A percentile compares a stretch with the other conserved stretches of the same genome.
Evolutionary conservation across 2,888 invertebrate species (phyloP).

Genomic region (Dicroscelio sp.): DNA sequence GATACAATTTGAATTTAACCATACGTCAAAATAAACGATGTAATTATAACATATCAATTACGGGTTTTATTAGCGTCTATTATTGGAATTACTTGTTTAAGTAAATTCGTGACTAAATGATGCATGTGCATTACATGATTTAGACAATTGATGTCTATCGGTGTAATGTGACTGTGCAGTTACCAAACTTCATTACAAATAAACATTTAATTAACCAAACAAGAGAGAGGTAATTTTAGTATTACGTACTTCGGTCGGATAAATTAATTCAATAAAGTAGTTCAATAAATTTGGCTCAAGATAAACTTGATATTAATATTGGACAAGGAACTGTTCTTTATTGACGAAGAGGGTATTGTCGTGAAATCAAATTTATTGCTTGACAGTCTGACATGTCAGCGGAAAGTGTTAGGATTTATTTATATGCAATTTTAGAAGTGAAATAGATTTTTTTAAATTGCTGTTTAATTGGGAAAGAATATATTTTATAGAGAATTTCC

Average conservation of each 20-base stretch:
- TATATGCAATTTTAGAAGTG: too few species aligned
- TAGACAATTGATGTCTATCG: conserved; percentile 41
- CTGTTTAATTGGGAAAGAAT: too few species aligned
- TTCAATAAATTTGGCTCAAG: background rate
- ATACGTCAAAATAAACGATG: conserved; percentile 16
- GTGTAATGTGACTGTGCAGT: conserved; percentile 21
- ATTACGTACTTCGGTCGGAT: background rate
- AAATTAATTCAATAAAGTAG: conserved; percentile 27
- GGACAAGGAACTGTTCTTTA: too few species aligned
- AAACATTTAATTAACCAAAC: conserved; percentile 32
- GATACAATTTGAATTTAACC: background rate
- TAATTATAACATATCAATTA: conserved; percentile 35
- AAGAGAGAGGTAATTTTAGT: conserved; percentile 43
- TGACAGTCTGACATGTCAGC: too few species aligned
- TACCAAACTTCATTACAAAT: conserved; percentile 33
- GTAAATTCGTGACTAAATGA: conserved; percentile 30
- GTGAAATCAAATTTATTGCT: too few species aligned
- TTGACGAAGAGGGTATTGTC: too few species aligned
- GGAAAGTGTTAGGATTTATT: too few species aligned
- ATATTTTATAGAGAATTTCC: too few species aligned
- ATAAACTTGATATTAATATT: too few species aligned
- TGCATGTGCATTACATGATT: conserved; percentile 47
- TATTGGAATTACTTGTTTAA: conserved; percentile 43
- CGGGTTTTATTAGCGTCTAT: background rate
- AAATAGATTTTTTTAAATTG: too few species aligned